Percentiles rank a stretch among this genome's conserved stretches.
These are phyloP conservation scores for Scotopteryx bipunctaria DNA, from an alignment of 2,888 invertebrate species.

Conservation along the genomic window DNA sequence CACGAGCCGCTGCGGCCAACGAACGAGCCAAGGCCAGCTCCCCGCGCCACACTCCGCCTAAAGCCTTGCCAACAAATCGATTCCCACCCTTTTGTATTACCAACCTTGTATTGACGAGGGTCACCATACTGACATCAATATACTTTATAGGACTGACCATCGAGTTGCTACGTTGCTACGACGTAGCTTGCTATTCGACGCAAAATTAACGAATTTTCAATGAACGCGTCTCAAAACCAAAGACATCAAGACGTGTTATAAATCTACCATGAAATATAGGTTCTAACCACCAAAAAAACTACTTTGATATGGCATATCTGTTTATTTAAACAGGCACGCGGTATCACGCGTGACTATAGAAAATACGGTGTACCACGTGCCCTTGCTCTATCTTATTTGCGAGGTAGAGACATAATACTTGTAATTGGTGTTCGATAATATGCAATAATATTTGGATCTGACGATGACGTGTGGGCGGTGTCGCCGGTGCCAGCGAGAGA, in stretches of 20 bases:
- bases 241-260: too few species aligned
- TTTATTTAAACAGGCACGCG: not conserved
- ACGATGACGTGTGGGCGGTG: constrained; percentile 33
- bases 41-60: constrained; percentile 42
- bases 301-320: not conserved
- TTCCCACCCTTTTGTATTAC: constrained; percentile 34
- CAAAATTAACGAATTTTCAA: not conserved
- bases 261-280: not conserved
- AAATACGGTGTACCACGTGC: constrained; percentile 26
- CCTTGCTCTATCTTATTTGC: constrained; percentile 19
- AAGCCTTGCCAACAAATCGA: constrained; percentile 39
- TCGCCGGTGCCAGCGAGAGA: too few species aligned
- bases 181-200: constrained; percentile 3
- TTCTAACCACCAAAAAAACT: not conserved
- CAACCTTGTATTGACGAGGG: constrained; percentile 20
- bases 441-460: constrained; percentile 32
- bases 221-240: too few species aligned
- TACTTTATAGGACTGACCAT: constrained; percentile 15
- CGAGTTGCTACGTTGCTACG: constrained; percentile 15
- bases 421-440: constrained; percentile 38
- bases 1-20: constrained; percentile 73
- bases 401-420: constrained; percentile 27
- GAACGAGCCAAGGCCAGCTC: constrained; percentile 75
- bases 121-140: constrained; percentile 8
- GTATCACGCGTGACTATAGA: not conserved